A percentile compares a stretch with the other conserved stretches of the same genome.
phyloP scores from a whole-genome alignment of 1,140 invertebrate genomes.

The Drosophila nigrodunni region DNA sequence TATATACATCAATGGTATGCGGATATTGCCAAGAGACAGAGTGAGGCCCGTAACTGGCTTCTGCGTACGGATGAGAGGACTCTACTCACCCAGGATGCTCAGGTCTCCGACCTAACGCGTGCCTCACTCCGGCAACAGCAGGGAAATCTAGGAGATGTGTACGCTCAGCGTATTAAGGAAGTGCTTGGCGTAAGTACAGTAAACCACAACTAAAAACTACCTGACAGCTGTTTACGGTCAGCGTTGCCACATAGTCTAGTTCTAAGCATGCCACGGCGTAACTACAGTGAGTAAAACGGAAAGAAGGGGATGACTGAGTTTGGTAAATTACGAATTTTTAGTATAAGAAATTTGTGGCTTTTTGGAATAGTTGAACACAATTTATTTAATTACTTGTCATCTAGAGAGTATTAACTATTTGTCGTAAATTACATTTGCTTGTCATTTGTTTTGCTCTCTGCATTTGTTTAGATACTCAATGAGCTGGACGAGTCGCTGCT shows the following conservation, averaged over 20 bases:
- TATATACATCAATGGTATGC: constrained; percentile 88
- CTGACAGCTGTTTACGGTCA: no score
- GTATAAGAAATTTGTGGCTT: no score
- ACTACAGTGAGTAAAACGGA: no score
- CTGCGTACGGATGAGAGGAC: constrained; percentile 83
- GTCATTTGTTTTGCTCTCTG: no score
- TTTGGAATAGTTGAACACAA: no score
- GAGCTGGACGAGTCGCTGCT: constrained; percentile 73
- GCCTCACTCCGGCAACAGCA: constrained; percentile 70
- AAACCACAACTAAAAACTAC: neutral
- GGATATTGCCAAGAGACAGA: constrained; percentile 85
- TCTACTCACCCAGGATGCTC: constrained; percentile 77
- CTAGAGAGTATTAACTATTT: no score
- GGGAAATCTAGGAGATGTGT: constrained; percentile 78
- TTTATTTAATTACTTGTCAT: no score
- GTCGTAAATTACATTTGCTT: no score
- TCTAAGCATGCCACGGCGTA: no score
- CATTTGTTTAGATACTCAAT: constrained; percentile 61
- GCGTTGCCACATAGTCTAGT: no score
- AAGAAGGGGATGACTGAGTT: no score
- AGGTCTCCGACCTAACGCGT: constrained; percentile 70
- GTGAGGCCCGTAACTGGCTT: constrained; percentile 81
- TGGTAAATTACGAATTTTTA: no score
- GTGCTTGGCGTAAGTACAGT: constrained; percentile 79
- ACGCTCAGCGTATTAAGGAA: constrained; percentile 83